phyloP scores from a whole-genome alignment of 2,888 invertebrate genomes.

The Drosophila vallismaia region DNA sequence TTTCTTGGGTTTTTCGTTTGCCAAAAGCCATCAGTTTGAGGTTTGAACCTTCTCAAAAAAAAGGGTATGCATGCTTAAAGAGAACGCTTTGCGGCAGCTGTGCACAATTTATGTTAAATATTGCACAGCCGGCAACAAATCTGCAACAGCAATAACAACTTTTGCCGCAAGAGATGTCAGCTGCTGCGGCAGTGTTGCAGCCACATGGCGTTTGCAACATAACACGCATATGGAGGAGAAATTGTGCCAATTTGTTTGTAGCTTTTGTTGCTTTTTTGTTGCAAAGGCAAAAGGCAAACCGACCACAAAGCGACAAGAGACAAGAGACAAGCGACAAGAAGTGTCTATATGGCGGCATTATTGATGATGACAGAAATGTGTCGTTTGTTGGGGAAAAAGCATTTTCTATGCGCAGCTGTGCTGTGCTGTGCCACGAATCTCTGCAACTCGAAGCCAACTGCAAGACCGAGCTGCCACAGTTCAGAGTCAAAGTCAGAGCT shows the following conservation, averaged over 20 bases:
- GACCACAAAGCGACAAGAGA: constrained; percentile 38
- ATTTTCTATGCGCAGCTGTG: constrained; percentile 47
- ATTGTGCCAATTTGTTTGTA: constrained; percentile 75
- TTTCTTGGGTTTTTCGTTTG: not conserved
- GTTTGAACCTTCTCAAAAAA: not conserved
- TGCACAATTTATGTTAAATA: constrained; percentile 73
- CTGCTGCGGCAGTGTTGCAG: constrained; percentile 35
- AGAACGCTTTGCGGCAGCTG: constrained; percentile 61
- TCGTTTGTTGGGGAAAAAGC: constrained; percentile 54
- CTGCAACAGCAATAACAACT: constrained; percentile 39
- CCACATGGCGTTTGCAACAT: constrained; percentile 64
- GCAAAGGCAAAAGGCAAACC: constrained; percentile 43
- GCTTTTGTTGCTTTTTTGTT: constrained; percentile 39
- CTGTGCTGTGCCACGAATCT: constrained; percentile 2
- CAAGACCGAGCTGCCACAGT: constrained; percentile 5
- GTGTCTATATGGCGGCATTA: constrained; percentile 69
- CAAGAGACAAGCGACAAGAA: constrained; percentile 37
- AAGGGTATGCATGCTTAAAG: constrained; percentile 32
- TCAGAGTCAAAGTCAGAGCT: constrained; percentile 17
- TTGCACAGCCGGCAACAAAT: constrained; percentile 60
- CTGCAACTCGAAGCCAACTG: constrained; percentile 38
- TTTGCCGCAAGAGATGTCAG: constrained; percentile 50
- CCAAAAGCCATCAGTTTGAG: not conserved
- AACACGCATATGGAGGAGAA: constrained; percentile 69
- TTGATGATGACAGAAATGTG: constrained; percentile 81